Evolutionary conservation across 2,888 invertebrate genomes (phyloP).

Genomic region (Heliconius sara): DNA sequence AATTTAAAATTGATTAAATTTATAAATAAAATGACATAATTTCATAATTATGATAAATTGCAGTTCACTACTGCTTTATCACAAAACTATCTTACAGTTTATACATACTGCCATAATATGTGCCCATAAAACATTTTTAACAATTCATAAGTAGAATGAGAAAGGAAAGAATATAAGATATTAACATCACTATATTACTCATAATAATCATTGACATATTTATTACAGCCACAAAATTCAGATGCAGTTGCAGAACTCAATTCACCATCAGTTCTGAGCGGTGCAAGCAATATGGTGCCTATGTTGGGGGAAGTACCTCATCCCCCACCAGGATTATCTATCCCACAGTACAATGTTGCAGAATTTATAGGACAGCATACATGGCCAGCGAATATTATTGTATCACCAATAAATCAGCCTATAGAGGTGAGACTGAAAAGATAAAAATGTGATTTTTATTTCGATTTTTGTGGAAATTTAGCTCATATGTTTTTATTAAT

Average conservation of each 20-base stretch:
- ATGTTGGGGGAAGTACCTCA: conserved; percentile 73
- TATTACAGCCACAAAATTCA: conserved; percentile 70
- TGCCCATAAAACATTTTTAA: background rate
- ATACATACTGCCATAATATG: background rate
- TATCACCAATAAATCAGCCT: conserved; percentile 74
- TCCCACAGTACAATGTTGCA: conserved; percentile 78
- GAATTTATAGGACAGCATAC: conserved; percentile 77
- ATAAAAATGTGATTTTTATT: background rate
- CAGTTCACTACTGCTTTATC: background rate
- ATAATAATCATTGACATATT: background rate
- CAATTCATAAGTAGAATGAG: background rate
- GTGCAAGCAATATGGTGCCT: conserved; percentile 66
- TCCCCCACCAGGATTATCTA: conserved; percentile 76
- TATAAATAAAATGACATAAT: background rate
- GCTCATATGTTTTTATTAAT: background rate
- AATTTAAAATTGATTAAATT: background rate
- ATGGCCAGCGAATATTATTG: conserved; percentile 79
- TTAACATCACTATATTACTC: background rate
- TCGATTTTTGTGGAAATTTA: background rate
- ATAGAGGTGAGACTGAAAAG: conserved; percentile 71
- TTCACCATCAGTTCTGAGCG: conserved; percentile 70
- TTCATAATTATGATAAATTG: background rate
- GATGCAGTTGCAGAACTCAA: conserved; percentile 70
- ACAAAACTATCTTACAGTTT: background rate
- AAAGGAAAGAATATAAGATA: background rate